These are phyloP conservation scores for Macroteleia sp. DNA, from an alignment of 2,888 invertebrate genomes.

Conservation along the genomic window DNA sequence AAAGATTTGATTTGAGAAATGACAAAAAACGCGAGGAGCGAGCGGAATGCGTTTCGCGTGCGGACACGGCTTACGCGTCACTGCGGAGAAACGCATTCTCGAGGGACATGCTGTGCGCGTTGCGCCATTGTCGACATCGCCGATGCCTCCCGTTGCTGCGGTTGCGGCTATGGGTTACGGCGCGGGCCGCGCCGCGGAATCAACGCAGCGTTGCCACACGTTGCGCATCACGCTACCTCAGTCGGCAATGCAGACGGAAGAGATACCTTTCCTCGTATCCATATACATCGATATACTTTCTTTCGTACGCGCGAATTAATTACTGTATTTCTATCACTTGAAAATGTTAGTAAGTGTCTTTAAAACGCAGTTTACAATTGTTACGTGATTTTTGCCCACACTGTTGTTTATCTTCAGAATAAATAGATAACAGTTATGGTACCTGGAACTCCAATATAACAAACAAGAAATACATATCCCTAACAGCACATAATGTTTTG, in stretches of 20 bases:
- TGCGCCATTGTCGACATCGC: slow-evolving; percentile 55
- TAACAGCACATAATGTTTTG: too few relatives aligned
- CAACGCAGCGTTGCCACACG: slow-evolving; percentile 72
- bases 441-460: too few relatives aligned
- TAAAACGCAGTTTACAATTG: too few relatives aligned
- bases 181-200: slow-evolving; percentile 80
- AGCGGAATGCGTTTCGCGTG: slow-evolving; percentile 66
- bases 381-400: too few relatives aligned
- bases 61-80: slow-evolving; percentile 73
- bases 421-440: too few relatives aligned
- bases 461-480: too few relatives aligned
- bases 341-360: too few relatives aligned
- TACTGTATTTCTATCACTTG: too few relatives aligned
- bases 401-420: too few relatives aligned
- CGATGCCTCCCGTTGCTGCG: slow-evolving; percentile 54
- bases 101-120: slow-evolving; percentile 44
- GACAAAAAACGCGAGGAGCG: neutral
- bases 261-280: too few relatives aligned
- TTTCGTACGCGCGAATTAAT: too few relatives aligned
- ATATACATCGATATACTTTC: too few relatives aligned
- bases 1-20: neutral
- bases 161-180: slow-evolving; percentile 68
- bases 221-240: neutral
- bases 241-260: slow-evolving; percentile 12
- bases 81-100: slow-evolving; percentile 75